Percentiles rank a stretch among this genome's conserved stretches.
These are phyloP conservation scores for Uropsilus gracilis DNA, from an alignment of 2,113 vertebrate species.

Conservation along the genomic window DNA sequence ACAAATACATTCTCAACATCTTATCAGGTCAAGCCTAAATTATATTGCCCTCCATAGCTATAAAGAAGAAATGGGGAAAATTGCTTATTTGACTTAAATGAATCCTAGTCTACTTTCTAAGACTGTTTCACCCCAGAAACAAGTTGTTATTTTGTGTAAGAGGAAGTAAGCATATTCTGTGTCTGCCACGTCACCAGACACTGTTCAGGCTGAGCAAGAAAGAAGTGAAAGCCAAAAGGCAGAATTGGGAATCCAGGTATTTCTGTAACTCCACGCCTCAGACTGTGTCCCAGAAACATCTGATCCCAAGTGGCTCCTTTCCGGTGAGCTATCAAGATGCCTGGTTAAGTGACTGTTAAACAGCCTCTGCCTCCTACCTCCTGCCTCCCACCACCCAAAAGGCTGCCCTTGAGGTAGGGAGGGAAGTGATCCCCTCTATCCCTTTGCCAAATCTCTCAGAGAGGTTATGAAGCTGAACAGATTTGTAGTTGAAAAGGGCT, in stretches of 20 bases:
- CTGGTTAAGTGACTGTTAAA: constrained; percentile 67
- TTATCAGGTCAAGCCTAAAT: neutral
- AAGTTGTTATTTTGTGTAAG: neutral
- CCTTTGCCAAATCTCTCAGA: constrained; percentile 38
- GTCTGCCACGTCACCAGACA: neutral
- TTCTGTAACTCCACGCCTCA: constrained; percentile 25
- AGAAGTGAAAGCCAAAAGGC: neutral
- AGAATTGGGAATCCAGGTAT: neutral
- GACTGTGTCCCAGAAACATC: constrained; percentile 21
- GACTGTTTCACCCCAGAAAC: neutral
- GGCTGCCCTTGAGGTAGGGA: constrained; percentile 52
- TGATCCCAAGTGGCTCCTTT: neutral
- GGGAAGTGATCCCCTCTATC: neutral
- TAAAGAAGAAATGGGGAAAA: constrained; percentile 9
- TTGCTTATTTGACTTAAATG: neutral
- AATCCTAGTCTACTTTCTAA: neutral
- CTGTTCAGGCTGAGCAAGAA: neutral
- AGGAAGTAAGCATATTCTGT: neutral
- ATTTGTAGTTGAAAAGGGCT: constrained; percentile 70
- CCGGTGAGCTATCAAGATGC: constrained; percentile 52
- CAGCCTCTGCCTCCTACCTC: neutral
- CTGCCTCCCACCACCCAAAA: neutral
- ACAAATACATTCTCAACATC: neutral
- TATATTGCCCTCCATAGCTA: neutral
- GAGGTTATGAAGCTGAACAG: constrained; percentile 64